A percentile compares a stretch with the other conserved stretches of the same genome.
These are phyloP conservation scores for Melipona bicolor DNA, from an alignment of 2,888 invertebrate genomes.

Conservation along the genomic window DNA sequence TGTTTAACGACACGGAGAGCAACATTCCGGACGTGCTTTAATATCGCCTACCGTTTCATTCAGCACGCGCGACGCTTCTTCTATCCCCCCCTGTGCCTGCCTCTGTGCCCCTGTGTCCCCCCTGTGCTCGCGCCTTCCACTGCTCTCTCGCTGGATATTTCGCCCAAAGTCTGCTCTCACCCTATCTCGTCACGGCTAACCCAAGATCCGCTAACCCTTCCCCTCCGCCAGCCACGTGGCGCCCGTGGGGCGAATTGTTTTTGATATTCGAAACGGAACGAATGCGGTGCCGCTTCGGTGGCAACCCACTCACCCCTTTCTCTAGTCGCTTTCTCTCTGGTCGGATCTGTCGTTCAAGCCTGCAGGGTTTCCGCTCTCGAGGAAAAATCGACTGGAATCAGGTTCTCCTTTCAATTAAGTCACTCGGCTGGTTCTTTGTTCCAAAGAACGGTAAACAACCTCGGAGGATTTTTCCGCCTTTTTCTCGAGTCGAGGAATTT, in stretches of 20 bases:
- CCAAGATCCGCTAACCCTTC: slow-evolving; percentile 69
- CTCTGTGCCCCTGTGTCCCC: too few relatives aligned
- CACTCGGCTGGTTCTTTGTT: neutral
- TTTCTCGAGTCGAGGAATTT: too few relatives aligned
- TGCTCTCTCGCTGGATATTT: slow-evolving; percentile 32
- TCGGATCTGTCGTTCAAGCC: neutral
- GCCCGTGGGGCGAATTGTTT: slow-evolving; percentile 74
- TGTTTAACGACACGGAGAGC: slow-evolving; percentile 71
- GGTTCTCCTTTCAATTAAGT: slow-evolving; percentile 4
- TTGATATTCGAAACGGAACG: slow-evolving; percentile 79
- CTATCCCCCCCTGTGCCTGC: slow-evolving; percentile 13
- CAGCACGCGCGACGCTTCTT: slow-evolving; percentile 48
- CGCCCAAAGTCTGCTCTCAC: slow-evolving; percentile 58
- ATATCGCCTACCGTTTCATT: slow-evolving; percentile 76
- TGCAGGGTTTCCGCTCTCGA: neutral
- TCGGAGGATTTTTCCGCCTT: neutral
- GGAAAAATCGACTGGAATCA: neutral
- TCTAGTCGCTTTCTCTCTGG: too few relatives aligned
- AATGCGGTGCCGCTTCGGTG: slow-evolving; percentile 63
- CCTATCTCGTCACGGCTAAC: slow-evolving; percentile 34
- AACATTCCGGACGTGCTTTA: slow-evolving; percentile 76
- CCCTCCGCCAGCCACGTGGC: slow-evolving; percentile 54
- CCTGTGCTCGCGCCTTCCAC: slow-evolving; percentile 15
- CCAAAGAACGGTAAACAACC: neutral
- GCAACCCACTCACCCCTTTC: slow-evolving; percentile 35